These are phyloP conservation scores for Drosophila melanosoma DNA, from an alignment of 2,888 invertebrate species.

Conservation along the genomic window DNA sequence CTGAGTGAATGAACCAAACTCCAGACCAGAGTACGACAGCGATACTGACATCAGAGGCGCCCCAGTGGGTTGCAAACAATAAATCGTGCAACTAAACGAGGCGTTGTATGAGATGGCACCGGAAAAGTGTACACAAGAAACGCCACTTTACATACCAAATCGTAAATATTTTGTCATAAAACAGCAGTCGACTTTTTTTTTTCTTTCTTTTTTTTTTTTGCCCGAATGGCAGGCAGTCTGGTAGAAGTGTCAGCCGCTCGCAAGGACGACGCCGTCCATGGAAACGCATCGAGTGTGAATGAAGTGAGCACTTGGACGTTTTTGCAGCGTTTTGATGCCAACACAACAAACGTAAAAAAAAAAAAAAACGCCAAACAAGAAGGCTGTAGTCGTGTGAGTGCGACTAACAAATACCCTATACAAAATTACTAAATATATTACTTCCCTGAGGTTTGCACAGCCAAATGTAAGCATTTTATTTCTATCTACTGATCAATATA, in stretches of 20 bases:
- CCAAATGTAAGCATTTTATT: background rate
- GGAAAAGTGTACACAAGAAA: slow-evolving; percentile 75
- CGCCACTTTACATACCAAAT: slow-evolving; percentile 75
- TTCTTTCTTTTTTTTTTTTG: slow-evolving; percentile 11
- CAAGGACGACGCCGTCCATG: slow-evolving; percentile 21
- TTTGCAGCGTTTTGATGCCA: slow-evolving; percentile 70
- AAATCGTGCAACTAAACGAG: slow-evolving; percentile 53
- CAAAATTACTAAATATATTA: background rate
- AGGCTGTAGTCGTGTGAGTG: no score
- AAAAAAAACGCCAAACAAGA: background rate
- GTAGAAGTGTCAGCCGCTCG: slow-evolving; percentile 41
- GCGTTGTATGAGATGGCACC: slow-evolving; percentile 45
- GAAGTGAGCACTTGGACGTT: slow-evolving; percentile 75
- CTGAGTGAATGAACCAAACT: slow-evolving; percentile 32
- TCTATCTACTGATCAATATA: no score
- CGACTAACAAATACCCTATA: background rate
- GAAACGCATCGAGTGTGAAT: slow-evolving; percentile 77
- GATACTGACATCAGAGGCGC: slow-evolving; percentile 9
- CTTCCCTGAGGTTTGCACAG: background rate
- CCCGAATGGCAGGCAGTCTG: slow-evolving; percentile 45
- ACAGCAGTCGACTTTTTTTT: slow-evolving; percentile 37
- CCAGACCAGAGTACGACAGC: slow-evolving; percentile 10
- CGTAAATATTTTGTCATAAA: slow-evolving; percentile 78
- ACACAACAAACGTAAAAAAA: slow-evolving; percentile 48
- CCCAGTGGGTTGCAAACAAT: slow-evolving; percentile 22